Evolutionary conservation across 2,113 vertebrate species (phyloP).

Genomic region (Anhinga rufa): DNA sequence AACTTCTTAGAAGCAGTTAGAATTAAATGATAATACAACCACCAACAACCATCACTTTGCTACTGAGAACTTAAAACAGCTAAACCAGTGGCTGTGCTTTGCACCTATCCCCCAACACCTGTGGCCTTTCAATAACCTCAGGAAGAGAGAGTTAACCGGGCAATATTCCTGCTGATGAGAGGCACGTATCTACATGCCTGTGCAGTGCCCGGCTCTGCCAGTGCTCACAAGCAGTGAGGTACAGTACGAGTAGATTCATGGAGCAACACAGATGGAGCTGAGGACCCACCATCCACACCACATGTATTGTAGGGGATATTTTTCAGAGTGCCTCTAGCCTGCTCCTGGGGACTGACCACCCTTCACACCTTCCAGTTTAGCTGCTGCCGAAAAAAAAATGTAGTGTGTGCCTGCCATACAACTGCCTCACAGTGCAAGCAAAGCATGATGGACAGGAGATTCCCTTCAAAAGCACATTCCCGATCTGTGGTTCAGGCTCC

Average conservation of each 20-base stretch:
- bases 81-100: background rate
- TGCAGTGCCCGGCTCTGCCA: background rate
- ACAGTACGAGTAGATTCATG: background rate
- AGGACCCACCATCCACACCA: background rate
- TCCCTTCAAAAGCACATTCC: background rate
- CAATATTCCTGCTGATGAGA: background rate
- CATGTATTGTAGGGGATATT: background rate
- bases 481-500: background rate
- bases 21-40: background rate
- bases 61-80: background rate
- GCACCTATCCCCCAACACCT: background rate
- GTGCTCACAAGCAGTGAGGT: background rate
- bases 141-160: background rate
- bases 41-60: fast-evolving
- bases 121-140: background rate
- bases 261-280: background rate
- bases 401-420: background rate
- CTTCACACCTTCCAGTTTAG: background rate
- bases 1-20: background rate
- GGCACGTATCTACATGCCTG: fast-evolving
- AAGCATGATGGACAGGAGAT: background rate
- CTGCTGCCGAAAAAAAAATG: background rate
- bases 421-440: background rate
- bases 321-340: background rate
- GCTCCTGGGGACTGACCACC: background rate